Conservation (phyloP, 2,113 vertebrate genomes). For the Oriolus oriolus region DNA sequence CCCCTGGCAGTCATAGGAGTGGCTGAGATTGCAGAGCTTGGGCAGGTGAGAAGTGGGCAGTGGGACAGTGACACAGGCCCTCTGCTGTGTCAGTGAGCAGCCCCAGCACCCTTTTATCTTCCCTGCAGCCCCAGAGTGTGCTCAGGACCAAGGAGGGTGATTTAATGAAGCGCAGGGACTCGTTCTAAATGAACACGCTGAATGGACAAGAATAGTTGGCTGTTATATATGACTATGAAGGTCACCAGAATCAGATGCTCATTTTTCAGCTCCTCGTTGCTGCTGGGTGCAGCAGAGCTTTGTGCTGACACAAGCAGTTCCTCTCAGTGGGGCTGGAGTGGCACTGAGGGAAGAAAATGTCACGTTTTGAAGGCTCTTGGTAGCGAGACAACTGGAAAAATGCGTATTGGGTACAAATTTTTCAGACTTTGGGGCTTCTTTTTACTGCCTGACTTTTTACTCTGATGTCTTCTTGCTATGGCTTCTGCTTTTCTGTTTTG, state of each 20-base stretch:
- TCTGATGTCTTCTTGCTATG: not conserved
- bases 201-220: not conserved
- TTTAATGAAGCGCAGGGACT: not conserved
- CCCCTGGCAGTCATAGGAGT: fast-evolving
- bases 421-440: not conserved
- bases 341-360: not conserved
- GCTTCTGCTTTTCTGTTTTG: not conserved
- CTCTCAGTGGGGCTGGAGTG: not conserved
- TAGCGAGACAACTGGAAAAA: not conserved
- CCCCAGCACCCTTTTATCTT: not conserved
- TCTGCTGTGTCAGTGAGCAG: not conserved
- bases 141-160: not conserved
- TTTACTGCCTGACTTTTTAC: not conserved
- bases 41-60: not conserved
- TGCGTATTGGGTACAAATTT: not conserved
- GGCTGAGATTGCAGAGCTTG: not conserved
- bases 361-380: not conserved
- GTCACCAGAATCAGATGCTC: not conserved
- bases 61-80: not conserved
- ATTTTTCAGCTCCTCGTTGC: not conserved
- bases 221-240: not conserved
- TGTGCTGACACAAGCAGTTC: slow-evolving; percentile 19
- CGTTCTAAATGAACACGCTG: not conserved
- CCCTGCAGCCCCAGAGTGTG: not conserved
- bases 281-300: not conserved